Evolutionary conservation across 2,797 vertebrate genomes (phyloP), one percentile per base, ranked within the genome.

Genomic region (Capromys pilorides): DNA sequence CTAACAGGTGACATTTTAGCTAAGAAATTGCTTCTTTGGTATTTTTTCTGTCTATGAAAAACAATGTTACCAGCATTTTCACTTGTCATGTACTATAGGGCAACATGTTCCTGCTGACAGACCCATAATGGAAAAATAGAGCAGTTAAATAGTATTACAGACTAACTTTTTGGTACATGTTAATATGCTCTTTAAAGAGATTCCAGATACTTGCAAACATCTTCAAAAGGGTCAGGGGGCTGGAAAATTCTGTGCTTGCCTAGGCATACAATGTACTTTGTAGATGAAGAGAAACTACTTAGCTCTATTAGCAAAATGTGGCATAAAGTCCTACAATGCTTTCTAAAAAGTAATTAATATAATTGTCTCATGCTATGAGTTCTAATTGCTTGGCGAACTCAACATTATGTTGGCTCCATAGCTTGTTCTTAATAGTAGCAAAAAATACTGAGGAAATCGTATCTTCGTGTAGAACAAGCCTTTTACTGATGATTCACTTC

Each of bases 1-100:
- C 98, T 98, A 98, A 98, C 98, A 98, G 98, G 98, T 98, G 98
- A 99, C 98, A 98, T 99, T 99, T 98, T 98, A 98, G 98, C 98
- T 98, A 98, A 98, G 98, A 98, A 98, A 99, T 98, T 98, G 98
- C 98, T 98, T 98, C 98, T 98, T 98, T 98, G 98, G 98, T 98
- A 98, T 98, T 98, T 98, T 98, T 98, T 98, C 98, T 98, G 97
- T 98, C 98, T 98, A 98, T 98, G 98, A 98, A 98, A 98, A 99
- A 98, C 98, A 98, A 98, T 98, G 98, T 98, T 98, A 98, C 98
- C 97, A 97, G 96, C 97, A 45, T 98, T 98, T 98, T 98, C 98
- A 98, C 98, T 98, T 99, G 98, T 98, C 98, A 98, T 98, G 97
- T 98, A 97, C 98, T 98, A 98, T 98, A 98, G 98, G 98, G 98